Evolutionary conservation across 2,797 vertebrate genomes (phyloP), one percentile per base, ranked within the genome.

Genomic region (Sebastes elongatus): DNA sequence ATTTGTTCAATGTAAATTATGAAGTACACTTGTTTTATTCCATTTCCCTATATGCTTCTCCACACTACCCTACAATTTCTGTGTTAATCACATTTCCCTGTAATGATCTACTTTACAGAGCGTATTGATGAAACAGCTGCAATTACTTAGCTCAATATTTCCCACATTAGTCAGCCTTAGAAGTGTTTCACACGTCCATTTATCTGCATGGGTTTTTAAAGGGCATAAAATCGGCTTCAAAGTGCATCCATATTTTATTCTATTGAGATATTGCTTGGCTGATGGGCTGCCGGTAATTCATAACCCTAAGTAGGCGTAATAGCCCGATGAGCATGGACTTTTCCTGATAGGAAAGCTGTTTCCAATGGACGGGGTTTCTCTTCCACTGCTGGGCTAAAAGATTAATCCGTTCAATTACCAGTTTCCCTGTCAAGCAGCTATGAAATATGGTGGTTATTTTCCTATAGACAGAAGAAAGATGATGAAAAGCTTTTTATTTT

Each of bases 91-190:
- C 91, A 93, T 87, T 88, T 94, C 82, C 63, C 89, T 75, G 68
- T 90, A 92, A 94, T 93, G 93, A 94, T 93, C 88, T 85, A 88
- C 92, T 93, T 93, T 90, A 92, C 84, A 10, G 71, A 85, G 90
- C 84, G 86, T 93, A 94, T 94, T 90, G 92, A 95, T 93, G 90
- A 93, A 94, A 94, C 84, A 82, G 79, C 86, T 80, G 89, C 93
- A 95, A 94, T 94, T 95, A 95, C 93, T 94, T 94, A 94, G 92
- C 92, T 95, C 95, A 92, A 95, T 95, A 94, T 92, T 94, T 93
- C 93, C 92, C 92, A 93, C 94, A 95, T 95, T 95, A 95, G 93
- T 83, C 66, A 76, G 91, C 88, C 91, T 93, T 83, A 92, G 88
- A 94, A 94, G 90, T 93, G 92, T 93, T 95, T 90, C 89, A 88